Evolutionary conservation across 2,888 invertebrate genomes (phyloP).

Genomic region (Drosophila recens): DNA sequence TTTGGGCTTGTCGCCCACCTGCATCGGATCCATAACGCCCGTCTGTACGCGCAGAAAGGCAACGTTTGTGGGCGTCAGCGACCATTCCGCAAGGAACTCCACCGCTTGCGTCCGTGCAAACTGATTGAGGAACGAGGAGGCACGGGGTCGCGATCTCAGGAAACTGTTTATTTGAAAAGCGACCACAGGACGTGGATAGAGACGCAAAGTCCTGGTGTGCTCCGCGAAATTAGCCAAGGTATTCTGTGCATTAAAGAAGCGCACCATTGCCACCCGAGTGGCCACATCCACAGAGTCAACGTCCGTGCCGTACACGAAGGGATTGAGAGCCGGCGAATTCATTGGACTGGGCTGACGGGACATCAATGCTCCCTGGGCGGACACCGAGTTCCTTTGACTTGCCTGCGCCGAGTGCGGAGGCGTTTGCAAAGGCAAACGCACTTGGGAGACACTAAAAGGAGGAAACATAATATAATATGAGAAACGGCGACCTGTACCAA

Average conservation of each 20-base stretch:
- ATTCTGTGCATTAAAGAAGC: constrained; percentile 99
- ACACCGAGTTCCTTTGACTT: constrained; percentile 85
- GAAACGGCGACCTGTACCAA: too few relatives aligned
- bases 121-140: constrained; percentile 94
- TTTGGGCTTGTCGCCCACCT: constrained; percentile 98
- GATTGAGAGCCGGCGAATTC: constrained; percentile 89
- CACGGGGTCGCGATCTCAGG: constrained; percentile 95
- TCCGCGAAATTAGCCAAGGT: constrained; percentile 98
- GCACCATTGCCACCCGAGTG: constrained; percentile 97
- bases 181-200: constrained; percentile 99
- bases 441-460: constrained; percentile 80
- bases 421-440: constrained; percentile 82
- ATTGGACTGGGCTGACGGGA: constrained; percentile 86
- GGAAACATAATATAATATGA: constrained; percentile 26
- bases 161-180: constrained; percentile 99
- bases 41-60: constrained; percentile 99
- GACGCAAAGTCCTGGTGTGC: constrained; percentile 97
- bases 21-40: constrained; percentile 96
- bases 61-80: constrained; percentile 97
- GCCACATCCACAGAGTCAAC: constrained; percentile 99
- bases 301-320: constrained; percentile 96
- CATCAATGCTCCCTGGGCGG: constrained; percentile 85
- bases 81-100: constrained; percentile 99
- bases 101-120: constrained; percentile 99
- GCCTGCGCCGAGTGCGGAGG: constrained; percentile 82